Conservation (phyloP, 2,888 invertebrate species). For the Aricia artaxerxes region DNA sequence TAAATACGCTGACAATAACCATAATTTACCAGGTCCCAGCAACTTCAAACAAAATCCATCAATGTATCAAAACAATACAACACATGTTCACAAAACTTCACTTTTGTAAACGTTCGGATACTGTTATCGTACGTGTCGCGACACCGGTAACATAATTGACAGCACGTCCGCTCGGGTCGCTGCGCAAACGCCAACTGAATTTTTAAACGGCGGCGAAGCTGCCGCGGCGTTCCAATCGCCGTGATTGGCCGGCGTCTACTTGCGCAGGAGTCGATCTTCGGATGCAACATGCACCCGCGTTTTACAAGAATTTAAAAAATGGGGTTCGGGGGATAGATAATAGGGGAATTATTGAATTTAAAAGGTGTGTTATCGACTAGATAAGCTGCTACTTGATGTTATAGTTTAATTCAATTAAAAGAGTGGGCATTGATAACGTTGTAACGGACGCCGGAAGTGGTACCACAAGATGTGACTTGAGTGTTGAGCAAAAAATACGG, state of each 20-base stretch:
- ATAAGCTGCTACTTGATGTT: constrained; percentile 48
- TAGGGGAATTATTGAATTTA: constrained; percentile 17
- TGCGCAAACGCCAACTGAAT: constrained; percentile 26
- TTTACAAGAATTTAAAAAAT: constrained; percentile 35
- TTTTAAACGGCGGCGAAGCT: constrained; percentile 15
- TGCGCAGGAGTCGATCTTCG: constrained; percentile 26
- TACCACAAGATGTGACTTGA: constrained; percentile 7
- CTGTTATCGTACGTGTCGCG: constrained; percentile 30
- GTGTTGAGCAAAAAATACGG: constrained; percentile 8
- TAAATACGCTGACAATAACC: constrained; percentile 78
- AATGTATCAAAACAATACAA: constrained; percentile 53
- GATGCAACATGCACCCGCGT: constrained; percentile 34
- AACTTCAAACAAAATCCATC: constrained; percentile 54
- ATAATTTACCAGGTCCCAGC: constrained; percentile 69
- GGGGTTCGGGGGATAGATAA: constrained; percentile 36
- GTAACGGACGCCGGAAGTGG: not conserved
- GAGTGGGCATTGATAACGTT: not conserved
- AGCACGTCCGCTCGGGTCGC: not conserved
- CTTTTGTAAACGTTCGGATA: constrained; percentile 46
- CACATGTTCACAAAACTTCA: constrained; percentile 70
- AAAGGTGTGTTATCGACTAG: constrained; percentile 31
- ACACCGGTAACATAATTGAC: constrained; percentile 45
- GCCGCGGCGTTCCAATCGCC: constrained; percentile 1
- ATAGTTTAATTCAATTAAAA: constrained; percentile 51
- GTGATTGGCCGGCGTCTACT: constrained; percentile 22